A percentile compares a stretch with the other conserved stretches of the same genome.
Conservation (phyloP, 2,113 vertebrate genomes). For the Catharus minimus region DNA sequence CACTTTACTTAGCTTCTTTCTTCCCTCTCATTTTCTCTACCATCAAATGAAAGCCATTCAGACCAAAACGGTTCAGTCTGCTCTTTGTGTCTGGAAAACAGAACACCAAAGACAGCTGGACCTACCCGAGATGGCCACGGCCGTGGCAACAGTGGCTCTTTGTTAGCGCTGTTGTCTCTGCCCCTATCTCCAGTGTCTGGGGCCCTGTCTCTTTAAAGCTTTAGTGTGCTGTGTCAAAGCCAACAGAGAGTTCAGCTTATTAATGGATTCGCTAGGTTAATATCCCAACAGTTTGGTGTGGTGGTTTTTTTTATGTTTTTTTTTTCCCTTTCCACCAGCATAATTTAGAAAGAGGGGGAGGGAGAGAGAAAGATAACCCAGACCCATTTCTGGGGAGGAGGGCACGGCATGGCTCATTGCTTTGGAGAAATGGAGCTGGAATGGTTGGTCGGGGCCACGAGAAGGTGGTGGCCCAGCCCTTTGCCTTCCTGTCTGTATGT, state of each 20-base stretch:
- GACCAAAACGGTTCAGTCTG: slow-evolving; percentile 61
- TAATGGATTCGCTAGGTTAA: slow-evolving; percentile 61
- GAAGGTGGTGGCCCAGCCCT: slow-evolving; percentile 24
- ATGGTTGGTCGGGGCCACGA: slow-evolving; percentile 17
- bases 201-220: slow-evolving; percentile 63
- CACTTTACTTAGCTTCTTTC: slow-evolving; percentile 61
- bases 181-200: slow-evolving; percentile 54
- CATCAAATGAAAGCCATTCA: slow-evolving; percentile 61
- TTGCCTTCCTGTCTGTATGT: slow-evolving; percentile 37
- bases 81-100: slow-evolving; percentile 67
- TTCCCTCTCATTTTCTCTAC: slow-evolving; percentile 57
- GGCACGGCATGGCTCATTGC: slow-evolving; percentile 35
- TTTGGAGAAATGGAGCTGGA: slow-evolving; percentile 39
- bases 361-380: slow-evolving; percentile 32
- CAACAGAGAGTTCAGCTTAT: slow-evolving; percentile 61
- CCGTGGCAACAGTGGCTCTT: slow-evolving; percentile 65
- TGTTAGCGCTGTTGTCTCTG: slow-evolving; percentile 60
- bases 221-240: slow-evolving; percentile 44
- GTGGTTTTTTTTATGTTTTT: neutral
- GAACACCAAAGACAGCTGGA: slow-evolving; percentile 59
- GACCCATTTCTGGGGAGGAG: slow-evolving; percentile 33
- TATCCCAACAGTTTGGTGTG: slow-evolving; percentile 58
- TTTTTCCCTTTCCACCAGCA: neutral
- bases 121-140: slow-evolving; percentile 65
- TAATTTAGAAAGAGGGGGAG: slow-evolving; percentile 31